Evolutionary conservation across 2,888 invertebrate species (phyloP).

Genomic region (Fabriciana adippe): DNA sequence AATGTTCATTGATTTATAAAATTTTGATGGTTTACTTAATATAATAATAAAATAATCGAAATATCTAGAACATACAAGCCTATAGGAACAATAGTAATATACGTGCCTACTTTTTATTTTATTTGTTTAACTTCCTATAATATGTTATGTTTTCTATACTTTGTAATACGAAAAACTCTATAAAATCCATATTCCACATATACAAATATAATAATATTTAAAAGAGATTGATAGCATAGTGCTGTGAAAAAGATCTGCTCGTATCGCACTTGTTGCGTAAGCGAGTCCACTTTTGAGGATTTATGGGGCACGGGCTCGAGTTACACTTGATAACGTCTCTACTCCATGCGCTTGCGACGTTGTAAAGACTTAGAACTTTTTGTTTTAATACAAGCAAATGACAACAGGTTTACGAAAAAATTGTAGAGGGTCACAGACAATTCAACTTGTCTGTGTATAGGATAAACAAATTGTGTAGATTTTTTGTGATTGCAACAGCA

Average conservation of each 20-base stretch:
- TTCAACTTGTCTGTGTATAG: too few species aligned
- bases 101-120: too few species aligned
- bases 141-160: too few species aligned
- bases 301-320: slow-evolving; percentile 69
- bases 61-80: too few species aligned
- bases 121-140: too few species aligned
- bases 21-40: background rate
- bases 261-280: slow-evolving; percentile 74
- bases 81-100: too few species aligned
- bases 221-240: background rate
- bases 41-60: background rate
- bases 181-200: background rate
- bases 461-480: slow-evolving; percentile 17
- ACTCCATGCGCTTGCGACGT: slow-evolving; percentile 54
- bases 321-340: slow-evolving; percentile 75
- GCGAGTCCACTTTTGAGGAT: slow-evolving; percentile 67
- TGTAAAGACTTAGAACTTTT: slow-evolving; percentile 51
- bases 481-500: slow-evolving; percentile 8
- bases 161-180: too few species aligned
- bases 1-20: slow-evolving; percentile 2
- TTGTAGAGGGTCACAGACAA: too few species aligned
- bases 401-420: slow-evolving; percentile 47
- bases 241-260: background rate
- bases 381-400: slow-evolving; percentile 60
- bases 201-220: background rate